These are phyloP conservation scores for Lathronympha strigana DNA, from an alignment of 2,888 invertebrate genomes.

Conservation along the genomic window DNA sequence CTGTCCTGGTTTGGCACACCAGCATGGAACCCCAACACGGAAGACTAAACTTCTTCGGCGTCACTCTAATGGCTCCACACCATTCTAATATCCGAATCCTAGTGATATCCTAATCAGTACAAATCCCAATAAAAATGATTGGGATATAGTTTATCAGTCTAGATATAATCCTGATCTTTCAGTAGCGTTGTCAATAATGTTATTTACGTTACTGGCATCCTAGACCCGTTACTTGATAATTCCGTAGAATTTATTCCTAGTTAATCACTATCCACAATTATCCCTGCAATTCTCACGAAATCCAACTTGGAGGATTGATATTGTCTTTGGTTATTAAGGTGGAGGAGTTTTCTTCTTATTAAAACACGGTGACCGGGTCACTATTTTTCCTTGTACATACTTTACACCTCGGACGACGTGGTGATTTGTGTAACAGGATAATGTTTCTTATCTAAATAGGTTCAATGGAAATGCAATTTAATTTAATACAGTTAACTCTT, in stretches of 20 bases:
- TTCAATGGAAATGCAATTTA: constrained; percentile 17
- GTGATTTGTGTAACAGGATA: constrained; percentile 70
- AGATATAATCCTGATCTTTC: constrained; percentile 9
- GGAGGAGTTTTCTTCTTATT: constrained; percentile 75
- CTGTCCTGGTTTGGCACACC: constrained; percentile 81
- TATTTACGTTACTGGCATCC: constrained; percentile 18
- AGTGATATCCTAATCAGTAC: constrained; percentile 52
- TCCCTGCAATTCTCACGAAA: constrained; percentile 34
- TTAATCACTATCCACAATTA: constrained; percentile 31
- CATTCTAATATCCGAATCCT: constrained; percentile 64
- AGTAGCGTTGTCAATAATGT: constrained; percentile 22
- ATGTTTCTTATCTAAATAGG: constrained; percentile 46
- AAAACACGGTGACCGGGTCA: constrained; percentile 72
- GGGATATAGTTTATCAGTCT: not conserved
- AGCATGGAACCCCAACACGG: constrained; percentile 77
- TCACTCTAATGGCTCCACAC: constrained; percentile 67
- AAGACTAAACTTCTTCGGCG: constrained; percentile 69
- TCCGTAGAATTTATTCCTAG: constrained; percentile 9
- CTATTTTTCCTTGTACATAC: constrained; percentile 70
- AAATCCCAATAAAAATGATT: constrained; percentile 35
- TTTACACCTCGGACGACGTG: constrained; percentile 60
- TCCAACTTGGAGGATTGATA: constrained; percentile 42
- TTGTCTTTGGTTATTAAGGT: constrained; percentile 77
- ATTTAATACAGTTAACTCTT: constrained; percentile 23
- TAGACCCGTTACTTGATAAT: constrained; percentile 23